Evolutionary conservation across 92 coral and sea anemone genomes (phyloP).

Genomic region (Anthopleura xanthogrammica): DNA sequence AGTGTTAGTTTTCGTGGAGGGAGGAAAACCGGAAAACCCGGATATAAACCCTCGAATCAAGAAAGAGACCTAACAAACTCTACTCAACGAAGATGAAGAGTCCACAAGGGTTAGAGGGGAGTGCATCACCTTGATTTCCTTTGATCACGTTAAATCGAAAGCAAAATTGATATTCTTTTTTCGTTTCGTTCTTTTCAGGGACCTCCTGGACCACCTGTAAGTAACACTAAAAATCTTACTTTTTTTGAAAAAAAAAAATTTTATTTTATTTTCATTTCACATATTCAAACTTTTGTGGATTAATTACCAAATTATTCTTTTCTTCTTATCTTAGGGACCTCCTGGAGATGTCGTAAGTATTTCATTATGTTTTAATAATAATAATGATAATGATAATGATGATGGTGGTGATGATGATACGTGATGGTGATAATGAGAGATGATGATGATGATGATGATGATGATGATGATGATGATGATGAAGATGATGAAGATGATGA

Average conservation of each 20-base stretch:
- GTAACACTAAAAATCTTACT: not conserved
- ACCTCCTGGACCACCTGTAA: slow-evolving; percentile 87
- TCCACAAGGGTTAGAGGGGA: no score
- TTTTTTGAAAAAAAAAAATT: not conserved
- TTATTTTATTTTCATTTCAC: not conserved
- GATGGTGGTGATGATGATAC: no score
- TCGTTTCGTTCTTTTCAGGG: slow-evolving; percentile 50
- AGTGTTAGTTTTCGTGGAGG: no score
- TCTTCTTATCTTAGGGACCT: slow-evolving; percentile 74
- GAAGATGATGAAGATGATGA: no score
- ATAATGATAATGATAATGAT: no score
- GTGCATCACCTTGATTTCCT: not conserved
- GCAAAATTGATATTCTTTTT: not conserved
- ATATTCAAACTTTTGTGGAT: not conserved
- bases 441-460: no score
- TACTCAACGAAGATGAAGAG: no score
- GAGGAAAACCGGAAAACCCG: no score
- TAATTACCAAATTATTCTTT: slow-evolving; percentile 1
- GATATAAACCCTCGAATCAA: no score
- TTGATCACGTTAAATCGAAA: not conserved
- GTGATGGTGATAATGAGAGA: no score
- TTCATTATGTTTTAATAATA: not conserved
- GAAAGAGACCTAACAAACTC: no score
- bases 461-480: no score
- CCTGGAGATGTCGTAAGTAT: slow-evolving; percentile 92